phyloP scores from a whole-genome alignment of 2,113 vertebrate species.

The Malaclemys terrapin region DNA sequence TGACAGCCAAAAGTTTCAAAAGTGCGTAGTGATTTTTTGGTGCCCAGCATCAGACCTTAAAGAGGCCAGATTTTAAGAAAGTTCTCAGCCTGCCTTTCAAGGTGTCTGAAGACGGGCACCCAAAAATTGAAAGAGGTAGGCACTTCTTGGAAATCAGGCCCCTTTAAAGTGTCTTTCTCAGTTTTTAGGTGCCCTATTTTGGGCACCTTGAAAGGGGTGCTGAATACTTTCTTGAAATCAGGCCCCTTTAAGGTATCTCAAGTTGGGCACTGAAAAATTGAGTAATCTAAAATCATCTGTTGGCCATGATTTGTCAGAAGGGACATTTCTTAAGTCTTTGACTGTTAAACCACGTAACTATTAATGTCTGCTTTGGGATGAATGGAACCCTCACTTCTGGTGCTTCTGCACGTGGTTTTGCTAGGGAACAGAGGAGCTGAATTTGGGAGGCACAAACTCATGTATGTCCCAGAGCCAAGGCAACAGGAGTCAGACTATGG shows the following conservation, averaged over 20 bases:
- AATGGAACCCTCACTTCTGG: background rate
- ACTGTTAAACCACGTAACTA: background rate
- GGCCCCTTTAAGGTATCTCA: rapidly evolving
- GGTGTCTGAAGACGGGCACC: background rate
- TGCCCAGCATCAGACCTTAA: background rate
- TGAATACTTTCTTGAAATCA: background rate
- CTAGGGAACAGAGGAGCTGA: background rate
- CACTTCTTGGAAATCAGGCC: background rate
- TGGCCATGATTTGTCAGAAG: too few relatives aligned
- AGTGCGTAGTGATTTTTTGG: background rate
- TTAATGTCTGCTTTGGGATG: background rate
- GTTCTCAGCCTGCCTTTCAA: background rate
- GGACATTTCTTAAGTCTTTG: background rate
- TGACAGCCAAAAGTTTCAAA: background rate
- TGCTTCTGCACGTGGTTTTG: background rate
- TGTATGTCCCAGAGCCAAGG: background rate
- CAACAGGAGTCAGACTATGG: background rate
- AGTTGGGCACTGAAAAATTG: background rate
- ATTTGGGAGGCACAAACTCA: background rate
- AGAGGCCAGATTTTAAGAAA: background rate
- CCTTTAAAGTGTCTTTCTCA: too few relatives aligned
- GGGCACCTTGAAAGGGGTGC: background rate
- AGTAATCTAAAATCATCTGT: background rate
- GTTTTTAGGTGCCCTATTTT: background rate
- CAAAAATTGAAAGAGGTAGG: background rate